Evolutionary conservation across 2,797 vertebrate species (phyloP).

Genomic region (Cirrhinus molitorella): DNA sequence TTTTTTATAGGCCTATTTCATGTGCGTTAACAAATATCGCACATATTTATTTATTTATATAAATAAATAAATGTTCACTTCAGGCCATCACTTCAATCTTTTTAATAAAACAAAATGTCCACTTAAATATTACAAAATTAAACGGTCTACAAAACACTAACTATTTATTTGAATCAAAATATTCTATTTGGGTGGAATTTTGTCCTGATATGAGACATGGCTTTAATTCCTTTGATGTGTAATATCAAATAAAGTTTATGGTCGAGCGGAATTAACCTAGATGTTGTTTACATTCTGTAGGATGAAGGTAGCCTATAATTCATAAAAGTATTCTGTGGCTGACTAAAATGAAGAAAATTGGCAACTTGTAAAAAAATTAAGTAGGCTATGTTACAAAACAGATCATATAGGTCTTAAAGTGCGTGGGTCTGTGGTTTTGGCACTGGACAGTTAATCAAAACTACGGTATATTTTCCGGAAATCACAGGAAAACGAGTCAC

Average conservation of each 20-base stretch:
- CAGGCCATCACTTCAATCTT: no score
- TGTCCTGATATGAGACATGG: neutral
- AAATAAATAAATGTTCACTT: no score
- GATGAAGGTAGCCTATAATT: neutral
- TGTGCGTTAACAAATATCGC: neutral
- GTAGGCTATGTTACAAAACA: neutral
- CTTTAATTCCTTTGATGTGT: neutral
- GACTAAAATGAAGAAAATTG: neutral
- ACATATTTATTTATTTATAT: no score
- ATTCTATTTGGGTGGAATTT: neutral
- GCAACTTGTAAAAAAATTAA: neutral
- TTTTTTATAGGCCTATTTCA: neutral
- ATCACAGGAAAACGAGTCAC: neutral
- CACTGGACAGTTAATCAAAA: neutral
- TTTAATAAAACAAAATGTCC: constrained; percentile 1
- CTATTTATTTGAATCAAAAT: no score
- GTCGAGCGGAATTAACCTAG: neutral
- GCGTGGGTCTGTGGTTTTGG: neutral
- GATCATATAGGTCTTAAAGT: neutral
- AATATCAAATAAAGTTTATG: neutral
- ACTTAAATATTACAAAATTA: neutral
- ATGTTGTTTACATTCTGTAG: neutral
- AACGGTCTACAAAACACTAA: neutral
- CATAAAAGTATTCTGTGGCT: neutral
- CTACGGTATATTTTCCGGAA: neutral